Conservation (phyloP, 2,888 invertebrate genomes). For the Autographa gamma region DNA sequence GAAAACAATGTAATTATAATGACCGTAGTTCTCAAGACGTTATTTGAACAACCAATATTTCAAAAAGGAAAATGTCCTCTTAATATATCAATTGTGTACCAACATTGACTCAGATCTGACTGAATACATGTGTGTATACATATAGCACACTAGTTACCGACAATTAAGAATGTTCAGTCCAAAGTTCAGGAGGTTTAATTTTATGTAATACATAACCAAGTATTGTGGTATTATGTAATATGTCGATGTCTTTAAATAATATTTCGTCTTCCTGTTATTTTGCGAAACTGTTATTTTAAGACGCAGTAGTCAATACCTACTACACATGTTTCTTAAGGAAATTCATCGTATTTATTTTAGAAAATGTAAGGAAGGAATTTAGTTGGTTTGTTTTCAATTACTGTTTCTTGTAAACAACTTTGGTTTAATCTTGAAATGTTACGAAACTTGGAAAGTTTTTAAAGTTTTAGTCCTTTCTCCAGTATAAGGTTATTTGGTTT, state of each 20-base stretch:
- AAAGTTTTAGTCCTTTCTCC: too few species aligned
- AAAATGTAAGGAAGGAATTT: neutral
- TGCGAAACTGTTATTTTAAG: neutral
- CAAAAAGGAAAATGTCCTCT: constrained; percentile 4
- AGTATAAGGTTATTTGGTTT: too few species aligned
- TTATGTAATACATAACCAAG: neutral
- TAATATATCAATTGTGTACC: neutral
- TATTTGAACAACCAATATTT: neutral
- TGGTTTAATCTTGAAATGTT: too few species aligned
- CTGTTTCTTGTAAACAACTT: too few species aligned
- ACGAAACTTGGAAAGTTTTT: too few species aligned
- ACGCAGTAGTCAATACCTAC: neutral
- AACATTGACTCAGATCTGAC: neutral
- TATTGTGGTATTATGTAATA: neutral
- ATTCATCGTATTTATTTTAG: neutral
- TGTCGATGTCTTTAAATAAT: neutral
- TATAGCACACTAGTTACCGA: neutral
- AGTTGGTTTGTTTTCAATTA: neutral
- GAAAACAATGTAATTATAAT: neutral
- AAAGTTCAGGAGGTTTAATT: neutral
- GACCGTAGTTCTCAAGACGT: neutral
- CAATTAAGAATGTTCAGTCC: neutral
- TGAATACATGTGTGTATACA: neutral
- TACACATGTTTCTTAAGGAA: neutral
- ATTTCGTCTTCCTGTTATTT: neutral